Base-by-base conservation (phyloP, 1,140 invertebrate species). In the Bombus affinis region DNA sequence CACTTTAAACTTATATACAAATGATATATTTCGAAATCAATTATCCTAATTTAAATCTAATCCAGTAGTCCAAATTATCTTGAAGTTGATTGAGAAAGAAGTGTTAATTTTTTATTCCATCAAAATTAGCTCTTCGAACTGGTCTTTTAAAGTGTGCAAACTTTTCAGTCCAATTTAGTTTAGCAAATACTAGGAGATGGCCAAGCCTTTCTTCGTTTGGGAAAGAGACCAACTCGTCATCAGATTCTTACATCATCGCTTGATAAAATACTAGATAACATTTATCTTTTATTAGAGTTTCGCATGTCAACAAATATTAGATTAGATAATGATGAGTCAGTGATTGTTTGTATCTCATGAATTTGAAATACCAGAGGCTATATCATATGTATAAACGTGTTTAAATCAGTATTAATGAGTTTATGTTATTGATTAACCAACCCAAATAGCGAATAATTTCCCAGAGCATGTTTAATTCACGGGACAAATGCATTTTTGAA, bases 161-260 rank as follows among this genome's bases (percentile, higher is more conserved):
- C 22, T 44, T 57, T 74, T 42, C 37, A n/a, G 39, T 39, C n/a
- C 66, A 70, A 83, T 71, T 22, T 57, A 28, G 47, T 32, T 76
- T 32, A 71, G 37, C 42, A 66, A 88, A 76, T 76, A 65, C 32
- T 87, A 75, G 35, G 42, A 42, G 35, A 18, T 25, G 3, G 10
- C 28, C 13, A 82, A 53, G 47, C 8, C 9, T 18, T n/a, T 37
- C 25, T 28, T 65, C 18, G 3, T n/a, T 8, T 15, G 13, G 8
- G 47, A 53, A 6, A 18, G 5, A 18, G n/a, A 42, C 59, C 44
- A 73, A 25, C 8, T 22, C 15, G 25, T 1, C 25, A 65, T 32
- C 9, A n/a, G 2, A 28, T 42, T n/a, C n/a, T 35, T 5, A 4
- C 47, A 53, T 53, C 5, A 22, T n/a, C 9, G 28, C 9, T 72